Conservation (phyloP, 2,113 vertebrate species). For the Chaetorhynchus papuensis region DNA sequence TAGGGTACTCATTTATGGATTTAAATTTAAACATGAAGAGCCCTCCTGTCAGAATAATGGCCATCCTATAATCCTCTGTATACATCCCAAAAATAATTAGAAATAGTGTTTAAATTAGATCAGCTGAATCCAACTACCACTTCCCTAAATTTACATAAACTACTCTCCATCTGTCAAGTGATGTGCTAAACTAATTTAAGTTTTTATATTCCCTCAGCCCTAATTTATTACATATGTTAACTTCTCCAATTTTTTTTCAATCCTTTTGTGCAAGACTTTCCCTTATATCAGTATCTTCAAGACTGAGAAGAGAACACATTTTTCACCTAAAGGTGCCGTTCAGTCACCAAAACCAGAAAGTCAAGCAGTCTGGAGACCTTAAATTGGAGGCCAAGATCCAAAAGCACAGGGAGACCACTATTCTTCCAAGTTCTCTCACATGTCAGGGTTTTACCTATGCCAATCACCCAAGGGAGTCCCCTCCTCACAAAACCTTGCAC, state of each 20-base stretch:
- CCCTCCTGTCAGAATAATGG: constrained; percentile 12
- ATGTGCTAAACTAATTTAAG: constrained; percentile 31
- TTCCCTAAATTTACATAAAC: constrained; percentile 50
- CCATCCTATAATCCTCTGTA: constrained; percentile 3
- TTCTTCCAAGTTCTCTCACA: background rate
- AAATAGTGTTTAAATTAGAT: constrained; percentile 37
- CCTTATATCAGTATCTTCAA: background rate
- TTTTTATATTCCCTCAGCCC: background rate
- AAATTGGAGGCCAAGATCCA: background rate
- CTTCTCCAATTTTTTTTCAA: background rate
- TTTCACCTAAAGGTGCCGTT: background rate
- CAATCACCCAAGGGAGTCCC: background rate
- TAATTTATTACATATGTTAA: constrained; percentile 13
- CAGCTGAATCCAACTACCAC: constrained; percentile 38
- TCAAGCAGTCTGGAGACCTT: background rate
- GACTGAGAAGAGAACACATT: background rate
- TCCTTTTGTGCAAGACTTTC: background rate
- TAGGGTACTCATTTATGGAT: background rate
- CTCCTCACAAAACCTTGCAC: background rate
- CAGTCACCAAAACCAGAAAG: background rate
- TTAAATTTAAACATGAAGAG: constrained; percentile 32
- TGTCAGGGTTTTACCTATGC: background rate
- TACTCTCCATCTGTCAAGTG: constrained; percentile 40
- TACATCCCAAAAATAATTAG: background rate
- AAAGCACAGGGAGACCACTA: background rate